These are phyloP conservation scores for Salvator merianae DNA, from an alignment of 2,113 vertebrate species.

Conservation along the genomic window DNA sequence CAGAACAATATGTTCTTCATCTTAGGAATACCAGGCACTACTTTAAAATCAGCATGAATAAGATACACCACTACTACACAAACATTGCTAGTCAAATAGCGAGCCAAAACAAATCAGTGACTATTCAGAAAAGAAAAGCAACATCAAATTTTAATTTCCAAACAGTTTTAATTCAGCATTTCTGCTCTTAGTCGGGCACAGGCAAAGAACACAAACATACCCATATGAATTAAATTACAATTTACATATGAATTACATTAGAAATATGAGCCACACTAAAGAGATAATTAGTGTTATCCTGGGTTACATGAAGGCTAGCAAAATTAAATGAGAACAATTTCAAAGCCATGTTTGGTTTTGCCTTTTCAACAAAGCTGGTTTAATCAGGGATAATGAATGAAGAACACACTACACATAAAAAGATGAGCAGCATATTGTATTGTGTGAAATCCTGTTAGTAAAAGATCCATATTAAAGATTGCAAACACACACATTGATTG, in stretches of 20 bases:
- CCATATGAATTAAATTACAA: conserved; percentile 81
- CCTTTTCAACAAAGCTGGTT: conserved; percentile 75
- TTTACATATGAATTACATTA: conserved; percentile 85
- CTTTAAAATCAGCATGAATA: conserved; percentile 46
- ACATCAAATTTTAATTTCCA: conserved; percentile 76
- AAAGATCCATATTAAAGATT: not conserved
- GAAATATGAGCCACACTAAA: conserved; percentile 81
- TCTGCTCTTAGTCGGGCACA: conserved; percentile 74
- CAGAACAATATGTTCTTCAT: not conserved
- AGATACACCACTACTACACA: conserved; percentile 33
- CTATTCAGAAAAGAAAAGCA: conserved; percentile 64
- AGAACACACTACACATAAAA: conserved; percentile 69
- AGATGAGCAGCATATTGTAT: conserved; percentile 43
- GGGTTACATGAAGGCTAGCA: conserved; percentile 77
- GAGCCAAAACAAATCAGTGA: conserved; percentile 70
- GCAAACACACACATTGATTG: too few species aligned
- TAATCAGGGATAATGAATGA: conserved; percentile 81
- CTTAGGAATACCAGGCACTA: not conserved
- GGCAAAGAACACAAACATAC: conserved; percentile 76
- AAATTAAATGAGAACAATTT: conserved; percentile 83
- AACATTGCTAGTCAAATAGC: conserved; percentile 54
- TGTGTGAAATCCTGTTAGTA: conserved; percentile 65
- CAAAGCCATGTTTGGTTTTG: conserved; percentile 81
- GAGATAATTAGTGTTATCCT: conserved; percentile 83
- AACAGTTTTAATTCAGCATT: conserved; percentile 73